phyloP scores from a whole-genome alignment of 2,113 vertebrate species.

The Ceratotherium simum region DNA sequence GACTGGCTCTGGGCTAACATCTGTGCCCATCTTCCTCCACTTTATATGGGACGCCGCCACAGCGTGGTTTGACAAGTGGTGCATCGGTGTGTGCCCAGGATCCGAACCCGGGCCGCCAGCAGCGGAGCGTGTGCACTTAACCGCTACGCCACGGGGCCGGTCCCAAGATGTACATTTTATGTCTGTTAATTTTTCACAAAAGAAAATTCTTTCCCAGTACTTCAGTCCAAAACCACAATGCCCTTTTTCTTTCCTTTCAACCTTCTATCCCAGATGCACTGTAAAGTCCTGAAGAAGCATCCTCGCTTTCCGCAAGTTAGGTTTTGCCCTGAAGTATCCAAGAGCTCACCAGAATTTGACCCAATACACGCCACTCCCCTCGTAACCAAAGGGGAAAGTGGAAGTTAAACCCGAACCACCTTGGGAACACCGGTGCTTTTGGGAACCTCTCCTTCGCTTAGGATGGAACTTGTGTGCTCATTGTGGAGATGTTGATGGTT shows the following conservation, averaged over 20 bases:
- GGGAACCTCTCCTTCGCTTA: neutral
- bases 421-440: neutral
- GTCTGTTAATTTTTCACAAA: neutral
- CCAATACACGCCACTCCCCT: rapidly evolving
- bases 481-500: neutral
- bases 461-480: neutral
- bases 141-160: too few relatives aligned
- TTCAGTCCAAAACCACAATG: neutral
- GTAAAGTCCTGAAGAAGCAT: neutral
- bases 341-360: neutral
- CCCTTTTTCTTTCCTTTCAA: neutral
- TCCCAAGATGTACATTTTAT: neutral
- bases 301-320: neutral
- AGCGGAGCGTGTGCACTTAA: too few relatives aligned
- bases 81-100: too few relatives aligned
- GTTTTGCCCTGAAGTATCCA: neutral
- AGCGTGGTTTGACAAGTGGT: too few relatives aligned
- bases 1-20: too few relatives aligned
- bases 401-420: neutral
- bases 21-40: too few relatives aligned
- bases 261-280: neutral
- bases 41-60: too few relatives aligned
- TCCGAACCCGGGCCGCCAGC: too few relatives aligned
- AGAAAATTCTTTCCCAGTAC: neutral
- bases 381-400: neutral